These are phyloP conservation scores for Berghia stephanieae DNA, from an alignment of 1,140 invertebrate genomes.

Conservation along the genomic window DNA sequence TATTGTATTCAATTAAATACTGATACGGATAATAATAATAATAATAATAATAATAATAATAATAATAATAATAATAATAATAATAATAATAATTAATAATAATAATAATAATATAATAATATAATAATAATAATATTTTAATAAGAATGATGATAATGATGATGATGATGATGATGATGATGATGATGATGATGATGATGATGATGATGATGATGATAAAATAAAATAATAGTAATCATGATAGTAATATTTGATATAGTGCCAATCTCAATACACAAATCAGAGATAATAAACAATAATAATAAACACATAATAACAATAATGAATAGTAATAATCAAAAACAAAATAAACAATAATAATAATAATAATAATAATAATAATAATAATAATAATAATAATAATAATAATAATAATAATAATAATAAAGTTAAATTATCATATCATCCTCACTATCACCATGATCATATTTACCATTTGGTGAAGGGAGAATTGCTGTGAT, in stretches of 20 bases:
- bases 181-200: slow-evolving; percentile 1
- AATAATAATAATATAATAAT: not conserved
- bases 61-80: slow-evolving; percentile 4
- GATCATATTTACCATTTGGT: slow-evolving; percentile 81
- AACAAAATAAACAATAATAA: not conserved
- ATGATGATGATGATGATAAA: slow-evolving; percentile 6
- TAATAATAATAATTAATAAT: not conserved
- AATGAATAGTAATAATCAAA: not conserved
- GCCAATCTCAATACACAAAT: not conserved
- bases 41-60: slow-evolving; percentile 4
- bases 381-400: not conserved
- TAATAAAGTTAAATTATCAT: not conserved
- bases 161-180: slow-evolving; percentile 1
- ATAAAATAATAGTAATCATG: too few species aligned
- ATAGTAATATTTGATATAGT: not conserved
- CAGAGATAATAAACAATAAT: not conserved
- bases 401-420: not conserved
- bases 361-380: not conserved
- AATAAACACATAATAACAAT: not conserved
- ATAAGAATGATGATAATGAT: not conserved
- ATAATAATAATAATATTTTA: not conserved
- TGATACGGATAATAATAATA: too few species aligned
- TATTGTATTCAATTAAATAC: too few species aligned
- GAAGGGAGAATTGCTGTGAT: slow-evolving; percentile 81
- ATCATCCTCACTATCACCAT: not conserved